Conservation (phyloP, 1,140 invertebrate species). For the Scaptomyza graminum region DNA sequence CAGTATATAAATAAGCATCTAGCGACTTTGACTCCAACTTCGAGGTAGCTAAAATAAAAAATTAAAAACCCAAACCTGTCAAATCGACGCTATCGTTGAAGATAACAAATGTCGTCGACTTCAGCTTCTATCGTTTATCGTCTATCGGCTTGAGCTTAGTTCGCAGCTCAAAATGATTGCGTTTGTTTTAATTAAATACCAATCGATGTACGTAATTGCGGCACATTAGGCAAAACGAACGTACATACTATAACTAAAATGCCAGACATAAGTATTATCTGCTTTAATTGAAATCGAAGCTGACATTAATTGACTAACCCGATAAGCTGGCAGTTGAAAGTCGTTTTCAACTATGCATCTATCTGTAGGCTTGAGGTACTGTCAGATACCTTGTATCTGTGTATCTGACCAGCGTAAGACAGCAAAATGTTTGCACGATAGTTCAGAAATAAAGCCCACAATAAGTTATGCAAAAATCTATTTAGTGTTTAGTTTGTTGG, state of each 20-base stretch:
- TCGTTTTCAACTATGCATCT: conserved; percentile 23
- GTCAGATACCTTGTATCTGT: conserved; percentile 13
- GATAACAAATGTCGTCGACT: conserved; percentile 53
- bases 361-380: conserved; percentile 19
- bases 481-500: background rate
- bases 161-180: conserved; percentile 30
- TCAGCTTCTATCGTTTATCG: conserved; percentile 32
- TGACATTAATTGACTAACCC: conserved; percentile 72
- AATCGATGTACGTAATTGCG: conserved; percentile 71
- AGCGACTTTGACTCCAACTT: conserved; percentile 23
- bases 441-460: background rate
- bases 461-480: background rate
- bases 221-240: conserved; percentile 67
- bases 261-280: conserved; percentile 61
- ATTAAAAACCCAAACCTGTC: conserved; percentile 70
- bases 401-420: background rate
- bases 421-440: background rate
- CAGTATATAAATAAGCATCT: conserved; percentile 30
- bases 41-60: conserved; percentile 43
- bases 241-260: conserved; percentile 45
- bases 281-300: conserved; percentile 68
- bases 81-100: conserved; percentile 64
- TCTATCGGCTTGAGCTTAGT: conserved; percentile 14
- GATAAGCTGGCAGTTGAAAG: conserved; percentile 50
- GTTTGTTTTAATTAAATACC: conserved; percentile 75